Conservation (phyloP, 2,888 invertebrate species). For the Poecilobothrus nobilitatus region DNA sequence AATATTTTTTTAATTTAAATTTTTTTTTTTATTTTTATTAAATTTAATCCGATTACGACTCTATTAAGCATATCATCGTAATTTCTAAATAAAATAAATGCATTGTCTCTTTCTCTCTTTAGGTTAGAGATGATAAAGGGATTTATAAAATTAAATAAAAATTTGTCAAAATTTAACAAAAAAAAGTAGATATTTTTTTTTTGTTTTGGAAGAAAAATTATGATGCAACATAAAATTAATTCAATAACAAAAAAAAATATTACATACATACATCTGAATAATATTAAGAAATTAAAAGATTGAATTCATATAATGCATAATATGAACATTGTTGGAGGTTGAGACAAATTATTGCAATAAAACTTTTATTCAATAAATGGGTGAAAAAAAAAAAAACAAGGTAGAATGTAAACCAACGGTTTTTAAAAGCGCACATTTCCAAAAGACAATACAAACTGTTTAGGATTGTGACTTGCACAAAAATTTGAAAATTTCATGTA, state of each 20-base stretch:
- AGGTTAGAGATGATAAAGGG: not conserved
- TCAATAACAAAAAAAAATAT: not conserved
- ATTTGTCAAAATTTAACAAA: not conserved
- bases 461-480: too few species aligned
- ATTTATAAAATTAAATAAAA: not conserved
- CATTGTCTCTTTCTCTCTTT: too few species aligned
- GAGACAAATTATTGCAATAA: conserved; percentile 1
- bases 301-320: not conserved
- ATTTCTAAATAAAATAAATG: too few species aligned
- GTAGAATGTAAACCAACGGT: too few species aligned
- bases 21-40: not conserved
- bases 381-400: too few species aligned
- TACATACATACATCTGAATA: too few species aligned
- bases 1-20: not conserved
- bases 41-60: not conserved
- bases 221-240: not conserved
- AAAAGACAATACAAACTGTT: too few species aligned
- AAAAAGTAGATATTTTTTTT: too few species aligned
- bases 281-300: not conserved
- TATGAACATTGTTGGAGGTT: not conserved
- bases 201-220: not conserved
- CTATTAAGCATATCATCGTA: conserved; percentile 5
- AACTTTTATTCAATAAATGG: not conserved
- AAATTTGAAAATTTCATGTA: too few species aligned
- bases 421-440: too few species aligned